phyloP scores from a whole-genome alignment of 2,888 invertebrate species.

The Mylabris sibirica region DNA sequence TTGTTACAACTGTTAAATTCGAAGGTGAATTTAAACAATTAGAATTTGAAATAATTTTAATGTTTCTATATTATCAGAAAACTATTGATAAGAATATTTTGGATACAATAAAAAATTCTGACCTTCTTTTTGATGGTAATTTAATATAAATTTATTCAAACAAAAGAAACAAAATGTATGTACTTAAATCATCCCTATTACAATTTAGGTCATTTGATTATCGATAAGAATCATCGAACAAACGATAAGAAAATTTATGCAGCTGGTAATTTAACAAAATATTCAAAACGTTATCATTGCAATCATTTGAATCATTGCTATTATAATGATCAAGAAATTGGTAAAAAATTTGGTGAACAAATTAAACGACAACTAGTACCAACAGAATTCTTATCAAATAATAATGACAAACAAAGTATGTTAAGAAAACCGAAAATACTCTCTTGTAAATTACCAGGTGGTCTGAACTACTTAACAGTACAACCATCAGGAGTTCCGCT shows the following conservation, averaged over 20 bases:
- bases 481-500: conserved; percentile 66
- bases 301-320: conserved; percentile 64
- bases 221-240: conserved; percentile 69
- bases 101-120: conserved; percentile 64
- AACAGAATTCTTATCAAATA: conserved; percentile 1
- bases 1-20: conserved; percentile 60
- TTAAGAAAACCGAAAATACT: conserved; percentile 55
- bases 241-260: conserved; percentile 72
- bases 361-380: conserved; percentile 43
- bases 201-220: conserved; percentile 72
- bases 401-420: conserved; percentile 17
- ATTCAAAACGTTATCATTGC: conserved; percentile 69
- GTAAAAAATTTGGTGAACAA: conserved; percentile 63
- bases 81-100: conserved; percentile 60
- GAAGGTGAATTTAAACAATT: conserved; percentile 62
- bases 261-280: conserved; percentile 71
- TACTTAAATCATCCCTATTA: too few relatives aligned
- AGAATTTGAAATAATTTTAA: conserved; percentile 63
- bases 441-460: conserved; percentile 67
- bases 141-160: conserved; percentile 41
- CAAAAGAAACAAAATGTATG: too few relatives aligned
- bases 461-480: conserved; percentile 68
- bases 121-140: conserved; percentile 52
- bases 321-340: conserved; percentile 70
- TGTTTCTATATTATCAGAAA: conserved; percentile 68